Percentiles rank a stretch among this genome's conserved stretches.
Evolutionary conservation across 2,113 vertebrate genomes (phyloP).

Genomic region (Climacteris rufus): DNA sequence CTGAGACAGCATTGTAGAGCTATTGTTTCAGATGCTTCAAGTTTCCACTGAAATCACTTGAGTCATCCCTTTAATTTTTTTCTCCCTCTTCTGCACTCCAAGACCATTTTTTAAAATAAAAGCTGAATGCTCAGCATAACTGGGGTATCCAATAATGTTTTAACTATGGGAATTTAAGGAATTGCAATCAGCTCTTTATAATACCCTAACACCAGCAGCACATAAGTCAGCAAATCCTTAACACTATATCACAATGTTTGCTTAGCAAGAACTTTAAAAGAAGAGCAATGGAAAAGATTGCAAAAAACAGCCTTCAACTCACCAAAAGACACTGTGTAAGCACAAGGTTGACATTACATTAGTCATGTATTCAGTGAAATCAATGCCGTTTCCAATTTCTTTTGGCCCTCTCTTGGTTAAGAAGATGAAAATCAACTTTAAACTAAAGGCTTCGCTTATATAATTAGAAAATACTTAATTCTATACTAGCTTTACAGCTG

Average conservation of each 20-base stretch:
- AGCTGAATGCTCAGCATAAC: not conserved
- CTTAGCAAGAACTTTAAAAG: not conserved
- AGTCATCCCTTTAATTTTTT: not conserved
- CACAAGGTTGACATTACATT: not conserved
- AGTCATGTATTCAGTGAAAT: not conserved
- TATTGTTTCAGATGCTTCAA: slow-evolving; percentile 1
- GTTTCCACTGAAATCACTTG: not conserved
- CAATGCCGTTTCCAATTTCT: not conserved
- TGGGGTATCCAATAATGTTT: not conserved
- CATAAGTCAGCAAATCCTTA: not conserved
- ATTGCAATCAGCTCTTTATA: not conserved
- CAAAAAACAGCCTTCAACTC: not conserved
- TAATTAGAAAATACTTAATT: slow-evolving; percentile 10
- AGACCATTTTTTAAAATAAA: not conserved
- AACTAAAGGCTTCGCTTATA: not conserved
- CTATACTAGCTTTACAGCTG: not conserved
- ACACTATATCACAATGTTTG: not conserved
- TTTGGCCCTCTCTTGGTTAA: not conserved
- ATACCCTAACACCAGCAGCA: not conserved
- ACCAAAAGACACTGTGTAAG: not conserved
- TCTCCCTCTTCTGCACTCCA: not conserved
- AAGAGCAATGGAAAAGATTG: not conserved
- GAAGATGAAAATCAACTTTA: not conserved
- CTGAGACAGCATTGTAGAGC: not conserved
- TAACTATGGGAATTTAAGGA: not conserved